Conservation (phyloP, 1,140 invertebrate genomes). For the Cryptotermes secundus region DNA sequence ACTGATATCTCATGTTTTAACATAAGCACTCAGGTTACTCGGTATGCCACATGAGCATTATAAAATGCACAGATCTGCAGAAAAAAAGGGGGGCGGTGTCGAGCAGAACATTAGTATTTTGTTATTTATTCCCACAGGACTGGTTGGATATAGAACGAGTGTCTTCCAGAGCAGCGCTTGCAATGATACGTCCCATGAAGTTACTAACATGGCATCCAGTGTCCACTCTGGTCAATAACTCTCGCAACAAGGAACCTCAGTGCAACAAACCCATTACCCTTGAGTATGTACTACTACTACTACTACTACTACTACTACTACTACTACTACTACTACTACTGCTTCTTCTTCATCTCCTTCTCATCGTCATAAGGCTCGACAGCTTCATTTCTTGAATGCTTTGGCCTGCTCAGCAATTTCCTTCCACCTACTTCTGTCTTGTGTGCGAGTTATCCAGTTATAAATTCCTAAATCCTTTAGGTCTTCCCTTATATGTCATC, state of each 20-base stretch:
- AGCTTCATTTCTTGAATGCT: too few relatives aligned
- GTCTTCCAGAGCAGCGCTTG: slow-evolving; percentile 55
- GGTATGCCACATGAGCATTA: neutral
- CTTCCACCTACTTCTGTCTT: too few relatives aligned
- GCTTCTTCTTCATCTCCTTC: too few relatives aligned
- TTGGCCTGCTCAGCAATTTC: too few relatives aligned
- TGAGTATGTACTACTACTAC: neutral
- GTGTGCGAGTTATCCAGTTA: too few relatives aligned
- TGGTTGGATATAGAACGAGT: slow-evolving; percentile 69
- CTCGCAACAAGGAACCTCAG: slow-evolving; percentile 60
- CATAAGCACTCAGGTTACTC: too few relatives aligned
- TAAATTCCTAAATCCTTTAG: too few relatives aligned
- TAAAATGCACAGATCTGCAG: neutral
- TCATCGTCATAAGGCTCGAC: too few relatives aligned
- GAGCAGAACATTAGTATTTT: neutral
- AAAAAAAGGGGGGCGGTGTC: neutral
- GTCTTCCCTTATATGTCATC: too few relatives aligned
- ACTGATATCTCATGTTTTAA: too few relatives aligned
- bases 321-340: too few relatives aligned
- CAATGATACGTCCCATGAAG: slow-evolving; percentile 52
- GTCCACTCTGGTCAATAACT: slow-evolving; percentile 69
- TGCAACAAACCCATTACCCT: slow-evolving; percentile 25
- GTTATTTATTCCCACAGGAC: slow-evolving; percentile 48
- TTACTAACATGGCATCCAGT: slow-evolving; percentile 67
- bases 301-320: too few relatives aligned